phyloP scores from a whole-genome alignment of 2,797 vertebrate species.

The Hyperoplus immaculatus region DNA sequence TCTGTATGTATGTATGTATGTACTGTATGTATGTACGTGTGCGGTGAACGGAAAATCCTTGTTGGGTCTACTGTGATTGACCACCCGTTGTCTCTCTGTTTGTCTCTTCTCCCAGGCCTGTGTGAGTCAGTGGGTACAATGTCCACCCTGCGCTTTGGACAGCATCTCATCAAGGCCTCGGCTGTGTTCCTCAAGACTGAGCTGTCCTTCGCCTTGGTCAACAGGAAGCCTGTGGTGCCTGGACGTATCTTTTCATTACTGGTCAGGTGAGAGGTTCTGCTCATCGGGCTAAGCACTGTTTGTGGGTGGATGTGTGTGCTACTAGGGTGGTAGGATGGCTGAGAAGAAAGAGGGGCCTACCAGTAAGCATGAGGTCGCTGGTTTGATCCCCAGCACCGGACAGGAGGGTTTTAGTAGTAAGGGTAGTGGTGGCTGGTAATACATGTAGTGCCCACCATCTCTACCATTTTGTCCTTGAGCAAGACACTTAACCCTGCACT shows the following conservation, averaged over 20 bases:
- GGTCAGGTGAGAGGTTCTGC: slow-evolving; percentile 18
- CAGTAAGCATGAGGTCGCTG: too few species aligned
- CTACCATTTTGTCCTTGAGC: too few species aligned
- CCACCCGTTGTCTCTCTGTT: slow-evolving; percentile 31
- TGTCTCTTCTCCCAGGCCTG: slow-evolving; percentile 30
- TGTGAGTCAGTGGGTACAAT: slow-evolving; percentile 54
- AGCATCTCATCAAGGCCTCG: slow-evolving; percentile 89
- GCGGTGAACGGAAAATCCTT: neutral
- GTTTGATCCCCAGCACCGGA: too few species aligned
- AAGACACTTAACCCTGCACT: too few species aligned
- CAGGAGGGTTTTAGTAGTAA: too few species aligned
- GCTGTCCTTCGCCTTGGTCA: slow-evolving; percentile 91
- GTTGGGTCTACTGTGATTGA: slow-evolving; percentile 25
- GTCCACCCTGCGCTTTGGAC: slow-evolving; percentile 87
- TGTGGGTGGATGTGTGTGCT: neutral
- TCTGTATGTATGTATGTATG: too few species aligned
- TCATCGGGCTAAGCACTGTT: neutral
- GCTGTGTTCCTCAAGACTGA: slow-evolving; percentile 90
- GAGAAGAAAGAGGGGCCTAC: too few species aligned
- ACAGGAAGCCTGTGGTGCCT: slow-evolving; percentile 90
- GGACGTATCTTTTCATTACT: slow-evolving; percentile 90
- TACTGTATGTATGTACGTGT: slow-evolving; percentile 1
- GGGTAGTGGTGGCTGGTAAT: too few species aligned
- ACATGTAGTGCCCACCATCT: too few species aligned
- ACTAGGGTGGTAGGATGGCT: too few species aligned